Evolutionary conservation across 2,113 vertebrate genomes (phyloP), one percentile per base, ranked within the genome.

Genomic region (Stomatorhinus ivindoensis): DNA sequence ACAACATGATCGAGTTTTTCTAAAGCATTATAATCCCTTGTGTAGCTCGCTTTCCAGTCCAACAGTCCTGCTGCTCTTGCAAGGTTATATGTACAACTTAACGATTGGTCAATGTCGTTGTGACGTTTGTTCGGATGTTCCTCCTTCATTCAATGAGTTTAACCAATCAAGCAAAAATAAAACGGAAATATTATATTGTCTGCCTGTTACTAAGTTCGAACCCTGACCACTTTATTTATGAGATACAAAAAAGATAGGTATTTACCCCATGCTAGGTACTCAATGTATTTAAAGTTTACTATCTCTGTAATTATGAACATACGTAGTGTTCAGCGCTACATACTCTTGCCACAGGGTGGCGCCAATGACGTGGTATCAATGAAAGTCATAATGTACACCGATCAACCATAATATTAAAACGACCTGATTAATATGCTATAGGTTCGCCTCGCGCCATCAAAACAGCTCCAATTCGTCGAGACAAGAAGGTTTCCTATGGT

Each of bases 51-150:
- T 53, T 53, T 31, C 51, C 51, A 85, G 21, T 84, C 88, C 86
- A 90, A 91, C 92, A 94, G 92, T 87, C 90, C 87, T 92, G 91
- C 92, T 93, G 90, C 92, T 91, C 89, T 84, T 31, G 89, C 46
- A 89, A 90, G 65, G 53, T 21, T 87, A 46, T n/a, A 89, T 90
- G 92, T 89, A 91, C 91, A 91, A 85, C 89, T 92, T 90, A 92
- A 89, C 90, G n/a, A 90, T 92, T 93, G 93, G 93, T 90, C 92
- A 92, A 90, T 91, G 91, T 89, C 69, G 69, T 51, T 7, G 73
- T 85, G 58, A 90, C 48, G 50, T 89, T 87, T 0, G 44, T 61
- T 65, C 53, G 48, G 87, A 92, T 58, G 92, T 90, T 91, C 94
- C 94, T 90, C 94, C 94, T 42, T 53, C 50, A 53, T 0, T 0